Evolutionary conservation across 2,797 vertebrate species (phyloP), one percentile per base, ranked within the genome.

Genomic region (Acanthornis magna): DNA sequence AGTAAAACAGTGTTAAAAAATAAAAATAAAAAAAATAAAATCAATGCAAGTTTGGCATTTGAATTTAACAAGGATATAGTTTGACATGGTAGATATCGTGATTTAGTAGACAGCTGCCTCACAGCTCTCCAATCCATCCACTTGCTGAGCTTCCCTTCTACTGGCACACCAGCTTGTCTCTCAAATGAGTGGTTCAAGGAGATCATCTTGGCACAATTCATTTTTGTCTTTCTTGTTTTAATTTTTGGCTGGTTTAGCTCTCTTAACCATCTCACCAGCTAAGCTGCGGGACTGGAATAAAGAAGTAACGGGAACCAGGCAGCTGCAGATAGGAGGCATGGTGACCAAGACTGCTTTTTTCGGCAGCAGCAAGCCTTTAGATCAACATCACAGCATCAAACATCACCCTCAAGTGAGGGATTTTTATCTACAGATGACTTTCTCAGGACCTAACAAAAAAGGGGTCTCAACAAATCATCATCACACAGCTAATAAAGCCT

Each of bases 391-490:
- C 7, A 89, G 78, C 65, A 70, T 81, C 68, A 75, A 89, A 81
- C 65, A 16, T 9, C 65, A 88, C 50, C 54, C 66, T 89, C 45
- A 85, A 91, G 85, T 36, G 72, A 68, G 54, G 82, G 61, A 60
- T 32, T 93, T 91, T 93, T 91, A 86, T 67, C 88, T 91, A 57
- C 21, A 89, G 63, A 75, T 79, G 16, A 83, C 61, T 92, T 95
- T 94, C 94, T 95, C 89, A 93, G 81, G 93, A 82, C 89, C 93
- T 85, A 89, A 89, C 65, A 87, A 91, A 95, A 93, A 91, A 66
- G 34, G 12, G 84, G 84, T 87, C 89, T 78, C 57, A 85, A 92
- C 42, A 84, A 60, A 95, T 54, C 78, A 87, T 91, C 94, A 88
- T 38, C 68, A 43, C 53, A 60, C 87, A 88, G 81, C 66, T 94